Evolutionary conservation across 2,888 invertebrate species (phyloP).

Genomic region (Agrochola circellaris): DNA sequence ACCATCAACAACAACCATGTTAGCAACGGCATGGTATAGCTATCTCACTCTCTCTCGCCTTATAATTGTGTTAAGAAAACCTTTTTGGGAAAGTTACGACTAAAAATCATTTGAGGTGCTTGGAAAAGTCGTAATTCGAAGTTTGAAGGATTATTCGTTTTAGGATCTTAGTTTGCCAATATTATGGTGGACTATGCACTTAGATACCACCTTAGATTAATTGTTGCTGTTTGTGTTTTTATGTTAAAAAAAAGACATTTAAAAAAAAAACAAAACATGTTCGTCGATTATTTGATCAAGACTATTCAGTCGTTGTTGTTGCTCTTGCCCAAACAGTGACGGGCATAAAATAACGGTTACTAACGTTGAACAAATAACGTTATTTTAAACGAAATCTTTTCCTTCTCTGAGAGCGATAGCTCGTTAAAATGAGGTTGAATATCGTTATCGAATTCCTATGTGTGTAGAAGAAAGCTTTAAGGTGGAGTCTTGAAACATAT

Average conservation of each 20-base stretch:
- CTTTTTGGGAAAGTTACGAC: constrained; percentile 17
- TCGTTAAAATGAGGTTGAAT: constrained; percentile 38
- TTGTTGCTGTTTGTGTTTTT: neutral
- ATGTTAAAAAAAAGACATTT: neutral
- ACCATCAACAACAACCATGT: constrained; percentile 85
- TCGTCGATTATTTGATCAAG: neutral
- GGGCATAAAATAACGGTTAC: constrained; percentile 41
- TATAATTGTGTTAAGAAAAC: constrained; percentile 38
- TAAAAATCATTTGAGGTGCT: constrained; percentile 43
- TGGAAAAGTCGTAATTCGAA: constrained; percentile 38
- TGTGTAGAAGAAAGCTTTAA: constrained; percentile 82
- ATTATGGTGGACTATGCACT: constrained; percentile 11
- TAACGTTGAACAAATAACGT: constrained; percentile 7
- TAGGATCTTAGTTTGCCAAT: constrained; percentile 17
- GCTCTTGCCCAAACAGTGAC: constrained; percentile 35
- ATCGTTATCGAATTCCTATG: constrained; percentile 60
- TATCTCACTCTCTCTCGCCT: constrained; percentile 37
- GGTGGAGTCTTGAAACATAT: constrained; percentile 80
- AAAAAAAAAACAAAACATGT: neutral
- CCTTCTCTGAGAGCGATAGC: constrained; percentile 17
- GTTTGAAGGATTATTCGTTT: constrained; percentile 21
- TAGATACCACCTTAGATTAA: constrained; percentile 16
- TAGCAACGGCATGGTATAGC: constrained; percentile 79
- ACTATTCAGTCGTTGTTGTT: constrained; percentile 32
- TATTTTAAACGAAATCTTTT: constrained; percentile 1